Percentiles rank a stretch among this genome's conserved stretches.
phyloP scores from a whole-genome alignment of 2,797 vertebrate genomes.

The Pelochelys cantorii region DNA sequence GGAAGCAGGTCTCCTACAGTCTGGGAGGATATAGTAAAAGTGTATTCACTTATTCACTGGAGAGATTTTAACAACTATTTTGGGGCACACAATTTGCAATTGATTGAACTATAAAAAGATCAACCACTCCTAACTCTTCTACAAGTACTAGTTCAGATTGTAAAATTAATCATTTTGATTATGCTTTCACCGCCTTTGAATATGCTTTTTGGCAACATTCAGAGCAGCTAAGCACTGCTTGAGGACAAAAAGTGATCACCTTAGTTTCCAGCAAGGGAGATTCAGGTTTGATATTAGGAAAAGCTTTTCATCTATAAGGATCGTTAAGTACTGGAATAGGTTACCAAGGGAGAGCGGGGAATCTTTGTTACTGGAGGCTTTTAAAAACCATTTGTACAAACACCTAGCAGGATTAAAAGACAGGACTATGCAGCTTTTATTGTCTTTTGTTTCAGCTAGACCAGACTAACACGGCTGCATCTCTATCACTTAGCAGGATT shows the following conservation, averaged over 20 bases:
- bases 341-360: not conserved
- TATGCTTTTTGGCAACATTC: not conserved
- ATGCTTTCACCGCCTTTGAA: not conserved
- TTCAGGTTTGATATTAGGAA: not conserved
- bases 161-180: not conserved
- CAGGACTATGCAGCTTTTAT: too few relatives aligned
- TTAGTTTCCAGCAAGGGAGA: not conserved
- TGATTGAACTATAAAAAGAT: not conserved
- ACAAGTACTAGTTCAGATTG: not conserved
- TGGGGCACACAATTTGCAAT: not conserved
- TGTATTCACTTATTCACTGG: not conserved
- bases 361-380: not conserved
- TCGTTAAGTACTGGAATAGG: not conserved
- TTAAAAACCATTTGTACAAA: not conserved
- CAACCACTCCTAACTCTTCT: not conserved
- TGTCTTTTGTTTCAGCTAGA: too few relatives aligned
- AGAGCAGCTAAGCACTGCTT: not conserved
- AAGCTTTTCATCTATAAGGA: not conserved
- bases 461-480: too few relatives aligned
- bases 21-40: not conserved
- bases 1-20: not conserved
- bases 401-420: not conserved
- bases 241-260: not conserved
- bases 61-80: slow-evolving; percentile 8
- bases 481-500: not conserved